phyloP scores from a whole-genome alignment of 2,113 vertebrate genomes.

The Antigone vipio region DNA sequence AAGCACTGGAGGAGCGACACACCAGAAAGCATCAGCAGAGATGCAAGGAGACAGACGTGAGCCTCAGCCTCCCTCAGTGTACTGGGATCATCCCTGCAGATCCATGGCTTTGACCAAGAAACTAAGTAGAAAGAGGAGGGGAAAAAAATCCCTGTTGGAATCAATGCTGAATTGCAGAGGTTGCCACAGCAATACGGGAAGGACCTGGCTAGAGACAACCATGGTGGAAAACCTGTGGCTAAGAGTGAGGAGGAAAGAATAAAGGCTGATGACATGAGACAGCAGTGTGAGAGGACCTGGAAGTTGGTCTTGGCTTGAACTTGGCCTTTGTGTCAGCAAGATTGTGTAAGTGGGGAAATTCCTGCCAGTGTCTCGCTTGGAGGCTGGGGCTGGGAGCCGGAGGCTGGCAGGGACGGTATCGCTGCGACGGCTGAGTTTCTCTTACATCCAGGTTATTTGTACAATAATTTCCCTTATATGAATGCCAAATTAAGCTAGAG shows the following conservation, averaged over 20 bases:
- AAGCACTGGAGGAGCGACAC: neutral
- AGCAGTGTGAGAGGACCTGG: rapidly evolving
- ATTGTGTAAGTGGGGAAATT: neutral
- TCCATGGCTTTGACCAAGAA: neutral
- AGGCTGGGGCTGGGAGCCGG: neutral
- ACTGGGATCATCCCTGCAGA: neutral
- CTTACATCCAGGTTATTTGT: neutral
- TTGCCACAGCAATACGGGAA: neutral
- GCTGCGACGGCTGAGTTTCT: rapidly evolving
- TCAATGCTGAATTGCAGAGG: neutral
- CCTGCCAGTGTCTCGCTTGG: rapidly evolving
- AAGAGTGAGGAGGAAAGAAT: neutral
- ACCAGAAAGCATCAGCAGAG: neutral
- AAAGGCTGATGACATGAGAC: neutral
- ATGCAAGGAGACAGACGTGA: neutral
- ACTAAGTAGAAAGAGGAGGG: neutral
- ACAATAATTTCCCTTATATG: neutral
- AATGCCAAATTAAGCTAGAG: neutral
- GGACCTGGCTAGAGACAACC: neutral
- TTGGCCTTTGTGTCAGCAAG: neutral
- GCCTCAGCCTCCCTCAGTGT: neutral
- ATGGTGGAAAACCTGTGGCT: neutral
- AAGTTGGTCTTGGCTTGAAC: neutral
- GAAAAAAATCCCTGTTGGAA: rapidly evolving
- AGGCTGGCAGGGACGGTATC: neutral